A percentile compares a stretch with the other conserved stretches of the same genome.
Evolutionary conservation across 2,888 invertebrate genomes (phyloP).

Genomic region (Scaptomyza reducta): DNA sequence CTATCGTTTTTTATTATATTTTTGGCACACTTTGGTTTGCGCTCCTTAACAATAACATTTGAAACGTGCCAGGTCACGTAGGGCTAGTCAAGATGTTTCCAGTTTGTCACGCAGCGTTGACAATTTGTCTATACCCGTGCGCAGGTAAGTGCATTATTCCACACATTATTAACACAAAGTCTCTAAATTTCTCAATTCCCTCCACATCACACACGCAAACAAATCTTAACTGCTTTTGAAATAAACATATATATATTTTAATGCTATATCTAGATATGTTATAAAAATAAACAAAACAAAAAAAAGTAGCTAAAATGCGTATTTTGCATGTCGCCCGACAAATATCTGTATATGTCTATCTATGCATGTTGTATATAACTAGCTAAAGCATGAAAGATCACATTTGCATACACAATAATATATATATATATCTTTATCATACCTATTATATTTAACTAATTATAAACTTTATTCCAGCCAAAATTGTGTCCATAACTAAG

Average conservation of each 20-base stretch:
- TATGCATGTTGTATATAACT: conserved; percentile 26
- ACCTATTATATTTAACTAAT: conserved; percentile 8
- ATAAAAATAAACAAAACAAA: too few species aligned
- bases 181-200: background rate
- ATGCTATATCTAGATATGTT: conserved; percentile 11
- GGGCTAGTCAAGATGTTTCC: conserved; percentile 92
- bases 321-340: conserved; percentile 29
- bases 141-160: conserved; percentile 85
- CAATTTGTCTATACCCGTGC: conserved; percentile 86
- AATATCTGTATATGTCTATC: background rate
- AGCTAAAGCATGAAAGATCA: conserved; percentile 26
- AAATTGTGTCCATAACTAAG: conserved; percentile 56
- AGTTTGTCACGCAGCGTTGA: conserved; percentile 88
- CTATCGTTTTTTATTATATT: conserved; percentile 42
- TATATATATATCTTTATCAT: background rate
- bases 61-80: conserved; percentile 89
- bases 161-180: conserved; percentile 16
- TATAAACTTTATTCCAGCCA: conserved; percentile 47
- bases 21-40: conserved; percentile 80
- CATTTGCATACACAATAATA: conserved; percentile 19
- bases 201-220: conserved; percentile 1
- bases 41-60: conserved; percentile 64
- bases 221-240: conserved; percentile 1
- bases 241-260: background rate
- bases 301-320: conserved; percentile 13